Base-by-base conservation (phyloP, 1,140 invertebrate genomes). In the Riptortus pedestris region DNA sequence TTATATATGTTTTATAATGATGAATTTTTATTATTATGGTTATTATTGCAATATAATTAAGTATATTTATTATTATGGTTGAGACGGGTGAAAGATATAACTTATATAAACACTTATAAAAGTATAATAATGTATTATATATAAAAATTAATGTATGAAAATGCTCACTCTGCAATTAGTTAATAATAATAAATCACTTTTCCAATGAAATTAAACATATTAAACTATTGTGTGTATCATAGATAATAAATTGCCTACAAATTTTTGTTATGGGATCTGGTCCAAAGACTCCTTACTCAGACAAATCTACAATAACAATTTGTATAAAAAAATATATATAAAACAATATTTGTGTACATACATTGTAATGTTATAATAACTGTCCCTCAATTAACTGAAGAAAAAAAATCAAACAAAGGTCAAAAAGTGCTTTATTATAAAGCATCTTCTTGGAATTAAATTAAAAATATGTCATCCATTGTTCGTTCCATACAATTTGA, bases 181-280 rank as follows among this genome's bases (percentile, higher is more conserved):
- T 65, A 65, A 65, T 65, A 65, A 64, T 64, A 58, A 65, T 65
- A 65, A 65, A 65, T 65, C 63, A 65, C 63, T 65, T 65, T 65
- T 65, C 55, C 63, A 65, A 51, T 45, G 55, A 65, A 65, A 28
- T 65, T 59, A 65, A 59, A 65, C 45, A 60, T 65, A 60, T 65
- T 60, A 57, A 65, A 60, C 22, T 65, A 65, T 65, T 65, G 58
- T 65, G 51, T 65, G 63, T 65, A 65, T 43, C 63, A 64, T 64
- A 64, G 63, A 55, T 64, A 48, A 65, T 65, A 57, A 65, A 65
- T n/a, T 38, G 58, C 33, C 60, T 48, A 59, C 45, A 47, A 47
- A n/a, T 62, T 62, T 55, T 62, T 62, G 33, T 62, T 62, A 62
- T 62, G 43, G 60, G 60, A 62, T 62, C 60, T 62, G 60, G 38